Evolutionary conservation across 53 echinoderm and acorn worm genomes (phyloP), one percentile per base, ranked within the genome.

Genomic region (Zoroaster sp.): DNA sequence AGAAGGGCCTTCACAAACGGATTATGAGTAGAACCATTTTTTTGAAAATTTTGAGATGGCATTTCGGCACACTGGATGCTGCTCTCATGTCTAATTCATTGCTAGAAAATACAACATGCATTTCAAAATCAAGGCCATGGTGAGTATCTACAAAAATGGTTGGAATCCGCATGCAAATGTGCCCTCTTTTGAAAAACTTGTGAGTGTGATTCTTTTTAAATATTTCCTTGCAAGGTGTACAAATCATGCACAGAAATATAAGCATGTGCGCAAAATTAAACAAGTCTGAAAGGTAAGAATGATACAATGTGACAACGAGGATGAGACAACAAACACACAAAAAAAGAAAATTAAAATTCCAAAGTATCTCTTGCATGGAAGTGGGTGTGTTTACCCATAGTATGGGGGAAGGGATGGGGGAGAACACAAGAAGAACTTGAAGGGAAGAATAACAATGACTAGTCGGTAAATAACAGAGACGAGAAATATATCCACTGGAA

Each of bases 131-230:
- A 49, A 49, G 4, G 46, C 9, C 9, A 6, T 33, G 47, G 15
- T 6, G 17, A 47, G 30, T 49, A 15, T 47, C 20, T 25, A 75
- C 11, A 20, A 1, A 53, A 39, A 34, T 68, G n/a, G n/a, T n/a
- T 67, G 59, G 18, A 47, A 31, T 25, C 55, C 42, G 43, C 81
- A 81, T 81, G 81, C 81, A 81, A 68, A 66, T n/a, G n/a, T 47
- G 23, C 28, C 21, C 18, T 38, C 49, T 10, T 30, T 75, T 33
- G 30, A 25, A 31, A 31, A 13, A 12, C 6, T 52, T 14, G 4
- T 30, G 0, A 31, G 18, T 12, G 51, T 10, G 31, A 4, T n/a
- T 8, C 45, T 13, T 11, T 15, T 52, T 81, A 10, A 0, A 66
- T 67, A 32, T 32, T 4, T 21, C 28, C 41, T 39, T 59, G 59